Evolutionary conservation across 2,888 invertebrate species (phyloP), one percentile per base, ranked within the genome.

Genomic region (Cataglyphis rosenhaueri): DNA sequence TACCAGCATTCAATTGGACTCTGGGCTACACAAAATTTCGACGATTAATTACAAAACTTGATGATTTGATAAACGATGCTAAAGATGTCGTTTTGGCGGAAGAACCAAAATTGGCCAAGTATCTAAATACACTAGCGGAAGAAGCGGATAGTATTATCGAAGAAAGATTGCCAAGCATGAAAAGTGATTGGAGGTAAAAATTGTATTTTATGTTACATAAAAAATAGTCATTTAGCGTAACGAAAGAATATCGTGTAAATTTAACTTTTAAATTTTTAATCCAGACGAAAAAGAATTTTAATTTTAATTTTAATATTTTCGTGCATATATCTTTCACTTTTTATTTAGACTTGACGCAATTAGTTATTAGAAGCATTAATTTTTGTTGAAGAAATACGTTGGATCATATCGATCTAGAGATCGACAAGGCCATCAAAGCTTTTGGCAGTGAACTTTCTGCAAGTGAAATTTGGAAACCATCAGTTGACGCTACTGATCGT

Each of bases 1-100:
- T 91, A 38, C 88, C 89, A 4, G 59, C 89, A 0, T 93, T 94
- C 82, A 92, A 94, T 83, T 94, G 94, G 94, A 93, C 93, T 1
- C 64, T 83, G 32, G 94, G 93, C 21, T 94, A 94, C 71, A 78
- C 41, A 25, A 91, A 88, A 64, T 93, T 94, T 38, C 91, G 94
- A 18, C 85, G 87, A 3, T 44, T 93, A 4, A 82, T 89, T 0
- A 82, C 71, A 4, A 92, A 93, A 55, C 81, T 93, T 41, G 88
- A 92, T 73, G n/a, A 78, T 66, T 66, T 93, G 38, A 57, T 90
- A 32, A 85, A 87, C 70, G 78, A 81, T 38, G 84, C 88, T 35
- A 85, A 85, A 3, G 83, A 89, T 18, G 73, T 91, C 4, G 76
- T 78, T 55, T 29, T 92, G 41, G 84, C 78, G 64, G 91, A 92